A percentile compares a stretch with the other conserved stretches of the same genome.
phyloP scores from a whole-genome alignment of 2,113 vertebrate species.

The Monopterus albus region DNA sequence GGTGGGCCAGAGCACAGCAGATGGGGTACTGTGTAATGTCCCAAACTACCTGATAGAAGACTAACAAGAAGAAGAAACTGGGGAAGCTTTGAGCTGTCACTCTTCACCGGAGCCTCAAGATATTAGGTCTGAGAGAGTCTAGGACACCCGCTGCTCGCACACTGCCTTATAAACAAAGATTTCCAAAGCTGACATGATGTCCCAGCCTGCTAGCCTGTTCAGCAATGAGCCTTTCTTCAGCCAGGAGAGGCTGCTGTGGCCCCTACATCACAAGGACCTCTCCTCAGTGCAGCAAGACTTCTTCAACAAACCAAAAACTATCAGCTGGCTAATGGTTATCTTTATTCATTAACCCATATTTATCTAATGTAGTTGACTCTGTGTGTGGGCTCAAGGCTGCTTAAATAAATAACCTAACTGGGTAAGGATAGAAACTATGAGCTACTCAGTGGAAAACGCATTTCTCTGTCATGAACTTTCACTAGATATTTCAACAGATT shows the following conservation, averaged over 20 bases:
- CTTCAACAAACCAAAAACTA: too few relatives aligned
- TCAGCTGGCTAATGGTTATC: too few relatives aligned
- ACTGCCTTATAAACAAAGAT: background rate
- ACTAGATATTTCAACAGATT: too few relatives aligned
- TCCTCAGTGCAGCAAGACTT: conserved; percentile 74
- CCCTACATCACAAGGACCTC: conserved; percentile 41
- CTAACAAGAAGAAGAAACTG: background rate
- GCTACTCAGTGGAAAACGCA: too few relatives aligned
- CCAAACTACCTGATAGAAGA: background rate
- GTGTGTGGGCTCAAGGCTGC: too few relatives aligned
- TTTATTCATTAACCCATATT: too few relatives aligned
- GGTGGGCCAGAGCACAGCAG: conserved; percentile 5
- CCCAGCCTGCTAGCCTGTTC: conserved; percentile 70
- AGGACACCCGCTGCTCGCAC: background rate
- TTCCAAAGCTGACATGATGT: conserved; percentile 49
- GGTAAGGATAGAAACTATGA: too few relatives aligned
- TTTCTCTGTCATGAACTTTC: too few relatives aligned
- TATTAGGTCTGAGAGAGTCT: background rate
- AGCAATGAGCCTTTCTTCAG: conserved; percentile 77
- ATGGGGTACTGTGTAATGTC: conserved; percentile 23
- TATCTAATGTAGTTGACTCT: too few relatives aligned
- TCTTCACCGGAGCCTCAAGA: background rate
- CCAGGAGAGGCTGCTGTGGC: conserved; percentile 71
- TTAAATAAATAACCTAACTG: too few relatives aligned
- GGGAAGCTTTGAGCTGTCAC: background rate